A percentile compares a stretch with the other conserved stretches of the same genome.
These are phyloP conservation scores for Rhopalosiphum maidis DNA, from an alignment of 1,140 invertebrate genomes.

Conservation along the genomic window DNA sequence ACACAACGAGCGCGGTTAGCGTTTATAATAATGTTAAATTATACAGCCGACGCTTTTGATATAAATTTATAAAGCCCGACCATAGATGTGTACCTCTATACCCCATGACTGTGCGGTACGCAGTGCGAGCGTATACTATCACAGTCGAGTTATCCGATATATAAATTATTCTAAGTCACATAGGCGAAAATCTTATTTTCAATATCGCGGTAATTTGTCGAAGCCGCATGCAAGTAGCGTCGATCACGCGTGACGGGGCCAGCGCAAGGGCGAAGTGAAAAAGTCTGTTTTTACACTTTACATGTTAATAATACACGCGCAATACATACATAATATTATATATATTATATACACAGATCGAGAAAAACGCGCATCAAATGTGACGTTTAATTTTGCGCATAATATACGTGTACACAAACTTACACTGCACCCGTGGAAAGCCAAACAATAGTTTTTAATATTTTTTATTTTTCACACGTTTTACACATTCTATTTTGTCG, in stretches of 20 bases:
- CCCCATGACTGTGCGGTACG: not conserved
- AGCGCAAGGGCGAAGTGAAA: not conserved
- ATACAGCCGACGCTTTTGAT: not conserved
- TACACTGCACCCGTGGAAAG: not conserved
- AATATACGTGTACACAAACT: not conserved
- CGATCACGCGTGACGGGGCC: not conserved
- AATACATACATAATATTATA: not conserved
- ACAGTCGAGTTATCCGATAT: not conserved
- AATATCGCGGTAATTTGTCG: not conserved
- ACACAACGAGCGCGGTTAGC: not conserved
- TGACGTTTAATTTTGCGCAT: constrained; percentile 20
- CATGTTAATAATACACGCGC: not conserved
- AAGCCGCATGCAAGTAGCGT: not conserved
- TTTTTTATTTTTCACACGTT: not conserved
- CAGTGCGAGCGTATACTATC: not conserved
- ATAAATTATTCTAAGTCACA: not conserved
- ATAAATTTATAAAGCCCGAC: not conserved
- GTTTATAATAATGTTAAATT: not conserved
- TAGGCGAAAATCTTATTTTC: not conserved
- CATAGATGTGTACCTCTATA: not conserved
- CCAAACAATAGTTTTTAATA: not conserved
- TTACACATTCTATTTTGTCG: not conserved
- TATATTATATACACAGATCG: not conserved
- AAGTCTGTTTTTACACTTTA: not conserved
- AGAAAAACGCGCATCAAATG: not conserved